phyloP scores from a whole-genome alignment of 2,797 vertebrate genomes.

The Arctocebus calabarensis region DNA sequence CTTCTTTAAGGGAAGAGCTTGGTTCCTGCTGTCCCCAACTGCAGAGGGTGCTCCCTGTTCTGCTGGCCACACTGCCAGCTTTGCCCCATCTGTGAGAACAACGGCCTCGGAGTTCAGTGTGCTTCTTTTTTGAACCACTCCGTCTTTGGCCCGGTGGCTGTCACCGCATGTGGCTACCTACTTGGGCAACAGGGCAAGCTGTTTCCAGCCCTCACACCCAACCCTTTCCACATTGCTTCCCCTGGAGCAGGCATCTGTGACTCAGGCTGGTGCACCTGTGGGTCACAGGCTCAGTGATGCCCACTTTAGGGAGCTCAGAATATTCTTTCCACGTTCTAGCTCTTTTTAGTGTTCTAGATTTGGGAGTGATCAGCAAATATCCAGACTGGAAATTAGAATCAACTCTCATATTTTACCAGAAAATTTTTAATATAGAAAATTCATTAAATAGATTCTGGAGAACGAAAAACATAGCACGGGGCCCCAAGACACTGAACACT shows the following conservation, averaged over 20 bases:
- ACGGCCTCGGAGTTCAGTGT: too few relatives aligned
- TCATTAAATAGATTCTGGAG: too few relatives aligned
- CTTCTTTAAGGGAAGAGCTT: neutral
- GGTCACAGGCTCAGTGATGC: too few relatives aligned
- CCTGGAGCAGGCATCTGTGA: fast-evolving
- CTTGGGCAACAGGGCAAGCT: fast-evolving
- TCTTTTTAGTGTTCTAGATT: neutral
- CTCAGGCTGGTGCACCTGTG: fast-evolving
- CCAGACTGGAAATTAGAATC: neutral
- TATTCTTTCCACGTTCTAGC: neutral
- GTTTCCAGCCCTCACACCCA: fast-evolving
- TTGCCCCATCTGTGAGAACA: neutral
- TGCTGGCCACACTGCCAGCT: neutral
- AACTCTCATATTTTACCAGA: neutral
- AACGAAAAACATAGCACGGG: neutral
- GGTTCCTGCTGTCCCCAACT: neutral
- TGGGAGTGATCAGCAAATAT: neutral
- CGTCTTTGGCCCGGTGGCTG: fast-evolving
- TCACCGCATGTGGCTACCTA: fast-evolving
- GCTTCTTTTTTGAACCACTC: fast-evolving
- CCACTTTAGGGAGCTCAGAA: neutral
- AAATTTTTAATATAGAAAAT: neutral
- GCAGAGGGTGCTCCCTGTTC: fast-evolving
- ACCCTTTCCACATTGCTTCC: fast-evolving
- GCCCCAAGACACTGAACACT: too few relatives aligned